Evolutionary conservation across 1,140 invertebrate species (phyloP).

Genomic region (Drosophila miranda): DNA sequence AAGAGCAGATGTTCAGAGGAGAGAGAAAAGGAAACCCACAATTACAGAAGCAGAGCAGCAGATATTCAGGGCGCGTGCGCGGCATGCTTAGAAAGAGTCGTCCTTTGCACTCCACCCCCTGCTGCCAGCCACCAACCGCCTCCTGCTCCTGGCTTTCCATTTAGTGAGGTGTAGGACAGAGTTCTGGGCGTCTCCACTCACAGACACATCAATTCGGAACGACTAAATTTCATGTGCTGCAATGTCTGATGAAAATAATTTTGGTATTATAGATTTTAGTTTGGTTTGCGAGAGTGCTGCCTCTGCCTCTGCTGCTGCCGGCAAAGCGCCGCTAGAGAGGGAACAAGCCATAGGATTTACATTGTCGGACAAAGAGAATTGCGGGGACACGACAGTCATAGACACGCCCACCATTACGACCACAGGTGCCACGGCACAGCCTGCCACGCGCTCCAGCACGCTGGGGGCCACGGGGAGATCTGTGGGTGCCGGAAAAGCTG

Average conservation of each 20-base stretch:
- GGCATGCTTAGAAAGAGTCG: conserved; percentile 23
- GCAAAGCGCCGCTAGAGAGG: conserved; percentile 15
- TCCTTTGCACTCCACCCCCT: neutral
- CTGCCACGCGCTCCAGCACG: conserved; percentile 12
- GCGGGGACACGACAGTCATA: conserved; percentile 2
- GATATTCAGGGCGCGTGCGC: conserved; percentile 40
- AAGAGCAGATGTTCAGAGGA: conserved; percentile 67
- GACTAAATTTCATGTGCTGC: conserved; percentile 46
- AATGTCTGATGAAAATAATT: conserved; percentile 66
- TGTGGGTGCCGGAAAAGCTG: conserved; percentile 8
- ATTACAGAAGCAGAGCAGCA: conserved; percentile 14
- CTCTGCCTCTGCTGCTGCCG: neutral
- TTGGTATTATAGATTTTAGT: conserved; percentile 57
- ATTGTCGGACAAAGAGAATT: conserved; percentile 61
- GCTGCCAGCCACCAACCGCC: too few species aligned
- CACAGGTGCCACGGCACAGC: conserved; percentile 14
- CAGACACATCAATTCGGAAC: conserved; percentile 10
- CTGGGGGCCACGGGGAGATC: conserved; percentile 6
- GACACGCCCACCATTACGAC: conserved; percentile 18
- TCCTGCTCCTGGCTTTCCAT: neutral
- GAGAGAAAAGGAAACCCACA: conserved; percentile 21
- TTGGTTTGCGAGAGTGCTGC: conserved; percentile 42
- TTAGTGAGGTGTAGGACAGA: too few species aligned
- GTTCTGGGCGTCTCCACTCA: conserved; percentile 5
- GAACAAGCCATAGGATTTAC: conserved; percentile 40